Evolutionary conservation across 2,888 invertebrate species (phyloP), one percentile per base, ranked within the genome.

Genomic region (Stenoptilia bipunctidactyla): DNA sequence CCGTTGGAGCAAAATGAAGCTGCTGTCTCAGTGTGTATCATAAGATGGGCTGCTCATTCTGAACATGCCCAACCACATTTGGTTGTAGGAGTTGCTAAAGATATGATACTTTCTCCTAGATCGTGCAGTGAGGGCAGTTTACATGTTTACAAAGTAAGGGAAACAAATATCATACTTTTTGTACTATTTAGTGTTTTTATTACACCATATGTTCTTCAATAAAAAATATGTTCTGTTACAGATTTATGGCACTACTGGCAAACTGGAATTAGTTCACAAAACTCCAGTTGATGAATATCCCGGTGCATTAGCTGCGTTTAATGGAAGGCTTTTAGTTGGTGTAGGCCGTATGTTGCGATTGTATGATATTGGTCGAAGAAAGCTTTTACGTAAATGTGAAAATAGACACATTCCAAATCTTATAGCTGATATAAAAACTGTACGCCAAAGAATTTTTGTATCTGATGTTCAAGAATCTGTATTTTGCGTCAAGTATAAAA

Each of bases 391-490:
- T 39, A 99, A 99, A 82, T 98, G 98, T 79, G 99, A 99, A 77
- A 99, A 99, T 58, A 74, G 88, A 89, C 97, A 98, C 83, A 93
- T 99, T 74, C 98, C 98, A 10, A 96, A 98, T 68, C 90, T 93
- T 49, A 94, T 99, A 49, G 92, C 94, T 0, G 94, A 94, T 52
- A 94, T 99, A 48, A 94, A 96, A 68, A 92, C 96, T 0, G 91
- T 97, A 74, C 97, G 98, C 1, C 94, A 96, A 61, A 88, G 99
- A 42, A 93, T 99, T 47, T 96, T 92, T 61, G 98, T 96, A 0
- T 91, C 95, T 0, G 99, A 99, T 67, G 93, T 97, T 0, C 97
- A 97, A 72, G 99, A 99, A 70, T 97, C 97, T 14, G 92, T 99
- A 15, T 97, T 96, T 69, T 97, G 97, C 72, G 90, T 99, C 0